Percentiles rank a stretch among this genome's conserved stretches.
Conservation (phyloP, 2,113 vertebrate species). For the Shinisaurus crocodilurus region DNA sequence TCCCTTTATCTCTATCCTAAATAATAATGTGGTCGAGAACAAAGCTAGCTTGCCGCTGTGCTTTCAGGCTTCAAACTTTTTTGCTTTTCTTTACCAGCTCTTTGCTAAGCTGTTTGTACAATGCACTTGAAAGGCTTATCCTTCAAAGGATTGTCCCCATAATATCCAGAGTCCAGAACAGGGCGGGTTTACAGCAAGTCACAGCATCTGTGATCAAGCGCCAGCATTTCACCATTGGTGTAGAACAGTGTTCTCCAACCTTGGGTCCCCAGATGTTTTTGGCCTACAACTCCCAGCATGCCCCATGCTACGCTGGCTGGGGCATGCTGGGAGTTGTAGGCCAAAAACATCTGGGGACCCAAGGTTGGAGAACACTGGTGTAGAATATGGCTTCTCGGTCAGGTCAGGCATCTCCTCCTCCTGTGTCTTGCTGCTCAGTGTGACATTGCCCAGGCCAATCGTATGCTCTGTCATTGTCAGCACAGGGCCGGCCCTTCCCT, state of each 20-base stretch:
- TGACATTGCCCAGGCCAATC: neutral
- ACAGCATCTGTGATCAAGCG: neutral
- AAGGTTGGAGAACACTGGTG: too few species aligned
- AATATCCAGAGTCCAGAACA: neutral
- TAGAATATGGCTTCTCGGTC: neutral
- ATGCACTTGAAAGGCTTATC: neutral
- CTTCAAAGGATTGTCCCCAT: neutral
- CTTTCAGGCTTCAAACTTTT: neutral
- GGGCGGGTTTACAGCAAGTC: neutral
- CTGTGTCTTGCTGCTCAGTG: too few species aligned
- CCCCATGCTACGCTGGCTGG: too few species aligned
- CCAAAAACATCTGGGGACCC: too few species aligned
- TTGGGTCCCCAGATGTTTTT: too few species aligned
- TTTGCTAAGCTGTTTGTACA: constrained; percentile 9
- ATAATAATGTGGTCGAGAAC: constrained; percentile 24
- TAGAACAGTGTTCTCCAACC: too few species aligned
- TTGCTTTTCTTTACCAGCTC: neutral
- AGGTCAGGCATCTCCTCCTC: neutral
- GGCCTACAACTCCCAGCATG: too few species aligned
- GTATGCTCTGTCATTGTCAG: neutral
- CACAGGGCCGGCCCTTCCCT: neutral
- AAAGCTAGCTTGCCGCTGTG: neutral
- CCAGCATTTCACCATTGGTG: neutral
- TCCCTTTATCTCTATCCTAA: constrained; percentile 34
- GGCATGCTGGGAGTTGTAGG: too few species aligned